phyloP scores from a whole-genome alignment of 2,797 vertebrate genomes.

The Halcyon smyrnensis region DNA sequence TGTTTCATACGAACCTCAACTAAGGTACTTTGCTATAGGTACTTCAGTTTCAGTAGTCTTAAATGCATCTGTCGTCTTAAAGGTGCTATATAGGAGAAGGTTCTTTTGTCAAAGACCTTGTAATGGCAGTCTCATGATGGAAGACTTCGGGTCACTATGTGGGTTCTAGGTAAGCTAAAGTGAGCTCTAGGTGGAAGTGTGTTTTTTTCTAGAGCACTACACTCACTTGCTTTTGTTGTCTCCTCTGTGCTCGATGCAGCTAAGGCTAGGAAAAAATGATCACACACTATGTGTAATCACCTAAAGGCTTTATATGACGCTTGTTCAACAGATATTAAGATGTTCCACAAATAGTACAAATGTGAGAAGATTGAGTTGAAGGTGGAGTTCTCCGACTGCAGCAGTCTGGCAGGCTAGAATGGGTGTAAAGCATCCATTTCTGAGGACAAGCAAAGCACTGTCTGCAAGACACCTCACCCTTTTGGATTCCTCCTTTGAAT shows the following conservation, averaged over 20 bases:
- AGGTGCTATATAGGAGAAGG: not conserved
- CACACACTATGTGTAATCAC: not conserved
- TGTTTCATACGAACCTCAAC: not conserved
- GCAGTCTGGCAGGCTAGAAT: not conserved
- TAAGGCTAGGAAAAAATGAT: not conserved
- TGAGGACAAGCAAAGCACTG: not conserved
- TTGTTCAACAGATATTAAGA: not conserved
- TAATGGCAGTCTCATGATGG: not conserved
- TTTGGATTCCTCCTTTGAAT: not conserved
- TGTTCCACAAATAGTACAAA: not conserved
- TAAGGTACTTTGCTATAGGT: not conserved
- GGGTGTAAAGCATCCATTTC: not conserved
- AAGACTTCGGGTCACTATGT: not conserved
- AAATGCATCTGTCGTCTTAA: not conserved
- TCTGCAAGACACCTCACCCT: not conserved
- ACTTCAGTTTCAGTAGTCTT: not conserved
- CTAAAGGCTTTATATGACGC: not conserved
- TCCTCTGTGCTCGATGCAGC: not conserved
- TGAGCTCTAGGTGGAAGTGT: not conserved
- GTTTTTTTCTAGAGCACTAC: not conserved
- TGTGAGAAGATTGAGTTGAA: not conserved
- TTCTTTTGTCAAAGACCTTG: not conserved
- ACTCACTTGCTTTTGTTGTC: not conserved
- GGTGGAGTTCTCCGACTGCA: not conserved
- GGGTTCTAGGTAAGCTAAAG: not conserved